Conservation (phyloP, 2,888 invertebrate species). For the Ashinkailepas kermadecensis region DNA sequence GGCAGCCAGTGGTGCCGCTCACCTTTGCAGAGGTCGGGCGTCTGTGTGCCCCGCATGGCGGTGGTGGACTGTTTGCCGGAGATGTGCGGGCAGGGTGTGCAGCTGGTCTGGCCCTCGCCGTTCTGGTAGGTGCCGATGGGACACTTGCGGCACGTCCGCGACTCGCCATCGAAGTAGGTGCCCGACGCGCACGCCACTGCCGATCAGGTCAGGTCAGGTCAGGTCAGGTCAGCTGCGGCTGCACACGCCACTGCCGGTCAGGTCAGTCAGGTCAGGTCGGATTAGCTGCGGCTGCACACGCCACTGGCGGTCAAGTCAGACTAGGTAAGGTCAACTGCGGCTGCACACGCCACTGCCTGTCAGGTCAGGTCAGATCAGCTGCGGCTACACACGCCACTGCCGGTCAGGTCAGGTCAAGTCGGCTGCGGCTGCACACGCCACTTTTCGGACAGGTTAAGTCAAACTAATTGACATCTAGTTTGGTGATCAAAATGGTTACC, state of each 20-base stretch:
- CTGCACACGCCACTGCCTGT: constrained; percentile 58
- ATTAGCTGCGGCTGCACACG: no score
- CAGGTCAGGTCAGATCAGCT: not conserved
- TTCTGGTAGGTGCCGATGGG: constrained; percentile 88
- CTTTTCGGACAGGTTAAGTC: not conserved
- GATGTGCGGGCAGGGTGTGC: constrained; percentile 80
- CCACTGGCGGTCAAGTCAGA: not conserved
- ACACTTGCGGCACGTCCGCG: constrained; percentile 71
- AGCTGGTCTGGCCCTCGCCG: constrained; percentile 79
- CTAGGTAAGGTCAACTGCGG: not conserved
- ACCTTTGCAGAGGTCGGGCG: constrained; percentile 74
- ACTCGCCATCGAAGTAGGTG: constrained; percentile 64
- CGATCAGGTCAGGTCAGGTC: not conserved
- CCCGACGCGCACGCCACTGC: constrained; percentile 75
- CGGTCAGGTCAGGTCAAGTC: not conserved
- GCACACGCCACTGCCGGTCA: no score
- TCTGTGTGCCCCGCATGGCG: constrained; percentile 74
- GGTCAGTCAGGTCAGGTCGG: no score
- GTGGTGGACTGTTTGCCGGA: constrained; percentile 89
- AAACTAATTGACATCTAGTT: not conserved
- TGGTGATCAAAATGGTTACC: no score
- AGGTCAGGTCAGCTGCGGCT: not conserved
- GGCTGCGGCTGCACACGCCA: not conserved
- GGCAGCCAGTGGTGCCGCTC: not conserved
- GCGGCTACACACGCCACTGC: no score